These are phyloP conservation scores for Dynastes hyllus DNA, from an alignment of 2,888 invertebrate genomes.

Conservation along the genomic window DNA sequence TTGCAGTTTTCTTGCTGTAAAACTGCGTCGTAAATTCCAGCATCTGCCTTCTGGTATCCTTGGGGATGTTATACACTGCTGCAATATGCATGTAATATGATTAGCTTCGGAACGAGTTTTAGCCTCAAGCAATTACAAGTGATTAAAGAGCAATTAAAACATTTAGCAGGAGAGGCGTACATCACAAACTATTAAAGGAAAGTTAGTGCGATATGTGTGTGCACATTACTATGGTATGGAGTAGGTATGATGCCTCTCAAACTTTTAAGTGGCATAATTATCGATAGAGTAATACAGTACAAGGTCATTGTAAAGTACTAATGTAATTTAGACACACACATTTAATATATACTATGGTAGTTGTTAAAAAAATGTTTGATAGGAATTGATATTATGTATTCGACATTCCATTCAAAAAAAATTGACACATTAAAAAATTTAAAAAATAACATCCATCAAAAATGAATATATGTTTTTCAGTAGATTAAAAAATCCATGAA, in stretches of 20 bases:
- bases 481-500: too few species aligned
- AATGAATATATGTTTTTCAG: too few species aligned
- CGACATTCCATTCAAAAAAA: too few species aligned
- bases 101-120: constrained; percentile 35
- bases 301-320: neutral
- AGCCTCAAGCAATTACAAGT: constrained; percentile 39
- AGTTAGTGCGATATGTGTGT: constrained; percentile 21
- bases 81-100: constrained; percentile 36
- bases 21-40: neutral
- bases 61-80: constrained; percentile 5
- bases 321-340: neutral
- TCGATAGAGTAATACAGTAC: constrained; percentile 2
- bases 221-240: neutral
- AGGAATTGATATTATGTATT: too few species aligned
- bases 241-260: neutral
- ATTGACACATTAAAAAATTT: too few species aligned
- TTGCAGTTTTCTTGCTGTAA: neutral
- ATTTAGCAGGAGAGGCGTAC: constrained; percentile 30
- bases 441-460: too few species aligned
- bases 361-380: too few species aligned
- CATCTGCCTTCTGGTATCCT: neutral
- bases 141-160: constrained; percentile 47
- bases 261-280: constrained; percentile 24
- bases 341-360: too few species aligned
- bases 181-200: constrained; percentile 43